phyloP scores from a whole-genome alignment of 2,888 invertebrate species.

The Tiliacea aurago region DNA sequence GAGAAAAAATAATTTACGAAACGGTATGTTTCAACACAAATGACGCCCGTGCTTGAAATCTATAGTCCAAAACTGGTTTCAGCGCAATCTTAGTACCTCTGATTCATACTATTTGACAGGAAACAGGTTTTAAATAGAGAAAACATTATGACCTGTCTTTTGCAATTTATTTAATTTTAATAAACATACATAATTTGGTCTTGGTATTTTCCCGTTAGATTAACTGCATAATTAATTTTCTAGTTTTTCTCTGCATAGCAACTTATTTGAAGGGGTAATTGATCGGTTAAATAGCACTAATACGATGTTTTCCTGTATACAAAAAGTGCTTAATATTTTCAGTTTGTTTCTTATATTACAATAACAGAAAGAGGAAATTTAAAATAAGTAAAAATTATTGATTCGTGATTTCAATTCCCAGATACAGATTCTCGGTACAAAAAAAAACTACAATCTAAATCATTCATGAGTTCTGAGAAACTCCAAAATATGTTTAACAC shows the following conservation, averaged over 20 bases:
- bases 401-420: conserved; percentile 22
- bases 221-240: conserved; percentile 11
- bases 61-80: conserved; percentile 80
- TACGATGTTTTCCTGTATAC: background rate
- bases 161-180: conserved; percentile 40
- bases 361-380: background rate
- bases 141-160: conserved; percentile 55
- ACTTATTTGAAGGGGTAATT: conserved; percentile 14
- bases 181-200: conserved; percentile 21
- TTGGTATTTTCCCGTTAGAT: conserved; percentile 44
- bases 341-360: background rate
- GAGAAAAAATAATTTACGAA: conserved; percentile 30
- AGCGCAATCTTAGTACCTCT: conserved; percentile 67
- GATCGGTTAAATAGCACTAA: conserved; percentile 36
- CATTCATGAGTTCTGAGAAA: conserved; percentile 31
- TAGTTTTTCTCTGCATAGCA: conserved; percentile 19
- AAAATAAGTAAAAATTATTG: background rate
- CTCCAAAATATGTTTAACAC: conserved; percentile 36
- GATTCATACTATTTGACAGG: conserved; percentile 71
- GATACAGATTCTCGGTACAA: conserved; percentile 22
- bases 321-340: background rate
- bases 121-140: conserved; percentile 69
- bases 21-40: conserved; percentile 63
- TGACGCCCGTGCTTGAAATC: conserved; percentile 71
- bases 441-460: conserved; percentile 9